Conservation (phyloP, 1,140 invertebrate species). For the Rhyacophila brunnea region DNA sequence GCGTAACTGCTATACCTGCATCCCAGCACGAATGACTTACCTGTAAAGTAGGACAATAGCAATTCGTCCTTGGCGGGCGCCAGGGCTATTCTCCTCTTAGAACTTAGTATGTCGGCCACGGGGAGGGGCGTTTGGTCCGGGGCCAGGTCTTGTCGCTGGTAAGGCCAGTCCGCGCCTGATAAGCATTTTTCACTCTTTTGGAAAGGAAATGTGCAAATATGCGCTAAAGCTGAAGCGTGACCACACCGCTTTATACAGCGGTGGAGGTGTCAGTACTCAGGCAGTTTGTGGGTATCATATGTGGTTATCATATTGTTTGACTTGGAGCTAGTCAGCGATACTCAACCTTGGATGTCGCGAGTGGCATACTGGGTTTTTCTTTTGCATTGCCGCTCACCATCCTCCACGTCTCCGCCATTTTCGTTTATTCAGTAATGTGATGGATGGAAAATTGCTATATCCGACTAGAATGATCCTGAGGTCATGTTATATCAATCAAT, state of each 20-base stretch:
- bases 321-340: no score
- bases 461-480: no score
- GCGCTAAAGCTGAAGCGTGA: constrained; percentile 34
- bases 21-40: constrained; percentile 21
- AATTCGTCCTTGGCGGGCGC: constrained; percentile 22
- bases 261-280: constrained; percentile 10
- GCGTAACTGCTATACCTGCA: no score
- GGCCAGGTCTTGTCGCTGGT: constrained; percentile 52
- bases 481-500: no score
- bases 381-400: no score
- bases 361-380: no score
- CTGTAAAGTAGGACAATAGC: constrained; percentile 31
- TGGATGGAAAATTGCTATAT: no score
- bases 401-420: no score
- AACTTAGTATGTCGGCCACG: constrained; percentile 25
- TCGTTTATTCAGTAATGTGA: no score
- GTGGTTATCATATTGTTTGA: no score
- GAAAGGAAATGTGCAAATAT: constrained; percentile 28
- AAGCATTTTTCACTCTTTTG: constrained; percentile 26
- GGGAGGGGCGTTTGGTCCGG: constrained; percentile 49
- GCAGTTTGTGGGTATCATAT: neutral
- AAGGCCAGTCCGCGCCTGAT: constrained; percentile 57
- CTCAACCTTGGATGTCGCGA: no score
- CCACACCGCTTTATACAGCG: neutral
- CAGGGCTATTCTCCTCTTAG: constrained; percentile 19